These are phyloP conservation scores for Merops nubicus DNA, from an alignment of 2,113 vertebrate species.

Conservation along the genomic window DNA sequence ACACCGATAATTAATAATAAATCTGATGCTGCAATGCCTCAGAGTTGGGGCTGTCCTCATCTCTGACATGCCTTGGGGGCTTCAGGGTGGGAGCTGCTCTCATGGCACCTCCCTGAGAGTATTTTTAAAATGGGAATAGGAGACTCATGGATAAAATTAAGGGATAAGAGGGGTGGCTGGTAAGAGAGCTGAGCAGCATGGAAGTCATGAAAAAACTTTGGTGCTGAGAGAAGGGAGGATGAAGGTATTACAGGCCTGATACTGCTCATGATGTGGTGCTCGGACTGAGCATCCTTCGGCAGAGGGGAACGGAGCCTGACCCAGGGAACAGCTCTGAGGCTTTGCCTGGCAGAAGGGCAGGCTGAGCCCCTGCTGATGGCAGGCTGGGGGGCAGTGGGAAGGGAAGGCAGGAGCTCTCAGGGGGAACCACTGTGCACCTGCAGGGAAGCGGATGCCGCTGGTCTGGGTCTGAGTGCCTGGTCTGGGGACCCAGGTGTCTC, in stretches of 20 bases:
- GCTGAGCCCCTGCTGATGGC: background rate
- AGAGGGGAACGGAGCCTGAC: background rate
- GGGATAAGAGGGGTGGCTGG: background rate
- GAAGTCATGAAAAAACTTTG: background rate
- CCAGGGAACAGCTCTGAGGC: background rate
- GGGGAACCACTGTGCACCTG: background rate
- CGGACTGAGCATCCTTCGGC: accelerated
- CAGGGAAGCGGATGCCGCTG: background rate
- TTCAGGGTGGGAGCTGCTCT: background rate
- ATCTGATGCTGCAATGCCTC: background rate
- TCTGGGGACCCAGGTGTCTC: background rate
- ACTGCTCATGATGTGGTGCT: background rate
- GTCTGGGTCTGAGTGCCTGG: background rate
- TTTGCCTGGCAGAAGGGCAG: background rate
- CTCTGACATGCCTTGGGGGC: background rate
- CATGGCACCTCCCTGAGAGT: background rate
- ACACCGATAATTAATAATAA: slow-evolving; percentile 19
- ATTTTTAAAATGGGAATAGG: background rate
- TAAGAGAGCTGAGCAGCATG: background rate
- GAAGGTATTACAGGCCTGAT: background rate
- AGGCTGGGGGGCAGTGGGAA: background rate
- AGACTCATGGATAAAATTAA: background rate
- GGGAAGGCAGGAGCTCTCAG: background rate
- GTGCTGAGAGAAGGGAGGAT: background rate
- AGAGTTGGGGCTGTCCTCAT: background rate